These are phyloP conservation scores for Xiphophorus couchianus DNA, from an alignment of 2,113 vertebrate genomes.

Conservation along the genomic window DNA sequence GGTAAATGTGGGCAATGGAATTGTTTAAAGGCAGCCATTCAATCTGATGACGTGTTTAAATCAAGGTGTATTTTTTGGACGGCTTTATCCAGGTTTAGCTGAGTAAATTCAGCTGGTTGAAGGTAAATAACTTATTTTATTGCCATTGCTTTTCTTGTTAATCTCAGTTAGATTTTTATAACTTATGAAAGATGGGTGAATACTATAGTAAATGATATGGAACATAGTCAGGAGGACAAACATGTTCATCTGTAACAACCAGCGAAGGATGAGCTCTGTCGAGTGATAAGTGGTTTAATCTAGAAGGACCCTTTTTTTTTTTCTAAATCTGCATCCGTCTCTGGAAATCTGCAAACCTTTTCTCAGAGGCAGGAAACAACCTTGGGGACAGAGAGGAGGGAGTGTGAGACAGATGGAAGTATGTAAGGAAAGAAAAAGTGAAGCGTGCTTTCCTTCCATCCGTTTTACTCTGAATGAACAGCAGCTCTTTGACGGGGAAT, in stretches of 20 bases:
- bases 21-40: no score
- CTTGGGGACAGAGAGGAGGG: background rate
- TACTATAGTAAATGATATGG: background rate
- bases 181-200: background rate
- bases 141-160: no score
- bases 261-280: conserved; percentile 19
- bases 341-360: conserved; percentile 43
- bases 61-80: no score
- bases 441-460: conserved; percentile 23
- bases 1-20: no score
- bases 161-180: no score
- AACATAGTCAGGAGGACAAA: no score
- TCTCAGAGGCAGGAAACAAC: conserved; percentile 14
- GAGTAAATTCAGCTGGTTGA: no score
- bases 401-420: background rate
- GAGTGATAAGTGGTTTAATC: conserved; percentile 35
- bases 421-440: conserved; percentile 7
- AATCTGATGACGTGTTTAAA: no score
- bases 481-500: conserved; percentile 60
- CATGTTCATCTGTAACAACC: conserved; percentile 5
- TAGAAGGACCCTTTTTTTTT: conserved; percentile 7
- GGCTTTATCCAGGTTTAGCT: no score
- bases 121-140: no score
- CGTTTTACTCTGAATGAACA: conserved; percentile 60
- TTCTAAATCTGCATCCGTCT: conserved; percentile 44